phyloP scores from a whole-genome alignment of 2,113 vertebrate species.

The Tinamus guttatus region DNA sequence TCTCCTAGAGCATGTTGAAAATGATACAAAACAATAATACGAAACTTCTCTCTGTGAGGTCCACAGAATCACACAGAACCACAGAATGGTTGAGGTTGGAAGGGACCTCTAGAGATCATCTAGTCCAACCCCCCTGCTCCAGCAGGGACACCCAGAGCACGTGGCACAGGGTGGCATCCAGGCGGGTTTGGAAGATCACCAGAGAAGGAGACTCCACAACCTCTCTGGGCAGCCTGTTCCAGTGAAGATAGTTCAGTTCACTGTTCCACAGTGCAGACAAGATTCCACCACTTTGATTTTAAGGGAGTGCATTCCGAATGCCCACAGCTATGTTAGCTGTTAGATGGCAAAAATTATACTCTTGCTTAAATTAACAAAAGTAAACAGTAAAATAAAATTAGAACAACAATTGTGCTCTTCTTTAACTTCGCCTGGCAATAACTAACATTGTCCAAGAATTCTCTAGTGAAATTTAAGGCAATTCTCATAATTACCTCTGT shows the following conservation, averaged over 20 bases:
- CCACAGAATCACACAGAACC: no score
- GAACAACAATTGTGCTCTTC: neutral
- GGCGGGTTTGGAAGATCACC: no score
- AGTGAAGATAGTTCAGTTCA: no score
- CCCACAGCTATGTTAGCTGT: neutral
- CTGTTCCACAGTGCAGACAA: neutral
- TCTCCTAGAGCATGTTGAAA: no score
- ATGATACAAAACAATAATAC: neutral
- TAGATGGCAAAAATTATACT: neutral
- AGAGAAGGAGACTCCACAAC: no score
- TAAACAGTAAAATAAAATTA: neutral
- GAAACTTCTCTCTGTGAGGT: neutral
- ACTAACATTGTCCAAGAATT: neutral
- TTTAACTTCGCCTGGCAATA: neutral
- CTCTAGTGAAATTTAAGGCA: neutral
- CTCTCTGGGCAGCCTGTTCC: no score
- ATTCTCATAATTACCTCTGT: neutral
- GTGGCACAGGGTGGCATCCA: no score
- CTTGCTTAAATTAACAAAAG: neutral
- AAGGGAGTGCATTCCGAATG: neutral
- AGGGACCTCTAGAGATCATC: no score
- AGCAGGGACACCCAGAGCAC: no score
- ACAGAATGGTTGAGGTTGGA: no score
- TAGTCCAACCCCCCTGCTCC: no score
- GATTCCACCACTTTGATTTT: neutral